Conservation (phyloP, 53 echinoderm and acorn worm genomes). For the Glandiceps talaboti region DNA sequence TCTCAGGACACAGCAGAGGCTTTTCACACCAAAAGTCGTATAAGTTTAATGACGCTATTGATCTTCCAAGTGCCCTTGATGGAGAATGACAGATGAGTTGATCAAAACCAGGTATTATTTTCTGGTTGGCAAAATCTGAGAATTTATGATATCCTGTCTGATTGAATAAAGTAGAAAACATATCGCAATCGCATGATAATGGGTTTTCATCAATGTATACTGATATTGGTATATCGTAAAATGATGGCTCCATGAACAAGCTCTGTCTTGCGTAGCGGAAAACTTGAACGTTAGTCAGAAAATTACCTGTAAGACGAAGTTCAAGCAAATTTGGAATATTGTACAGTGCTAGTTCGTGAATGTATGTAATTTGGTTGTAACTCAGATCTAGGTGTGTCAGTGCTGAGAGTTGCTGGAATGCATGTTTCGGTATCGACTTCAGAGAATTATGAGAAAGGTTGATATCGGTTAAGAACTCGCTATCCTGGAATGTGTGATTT, state of each 20-base stretch:
- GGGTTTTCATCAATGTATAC: slow-evolving; percentile 12
- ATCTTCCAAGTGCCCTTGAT: not conserved
- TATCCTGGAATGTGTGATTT: not conserved
- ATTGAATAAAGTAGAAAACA: slow-evolving; percentile 1
- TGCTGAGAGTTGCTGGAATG: not conserved
- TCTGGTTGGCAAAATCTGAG: not conserved
- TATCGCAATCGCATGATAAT: slow-evolving; percentile 22
- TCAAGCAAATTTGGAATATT: not conserved
- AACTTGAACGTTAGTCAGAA: not conserved
- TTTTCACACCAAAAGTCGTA: not conserved
- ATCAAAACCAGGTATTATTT: not conserved
- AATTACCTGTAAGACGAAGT: not conserved
- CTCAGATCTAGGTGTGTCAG: not conserved
- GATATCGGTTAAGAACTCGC: not conserved
- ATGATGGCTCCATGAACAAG: not conserved
- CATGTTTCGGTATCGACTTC: not conserved
- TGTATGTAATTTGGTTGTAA: not conserved
- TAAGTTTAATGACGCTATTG: not conserved
- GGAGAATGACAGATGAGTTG: not conserved
- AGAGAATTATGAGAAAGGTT: not conserved
- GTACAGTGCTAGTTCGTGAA: not conserved
- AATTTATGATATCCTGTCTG: not conserved
- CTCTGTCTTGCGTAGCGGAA: not conserved
- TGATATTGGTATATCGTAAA: not conserved
- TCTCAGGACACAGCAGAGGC: not conserved